A percentile compares a stretch with the other conserved stretches of the same genome.
Conservation (phyloP, 2,888 invertebrate species). For the Rhimphoctona megacephalus region DNA sequence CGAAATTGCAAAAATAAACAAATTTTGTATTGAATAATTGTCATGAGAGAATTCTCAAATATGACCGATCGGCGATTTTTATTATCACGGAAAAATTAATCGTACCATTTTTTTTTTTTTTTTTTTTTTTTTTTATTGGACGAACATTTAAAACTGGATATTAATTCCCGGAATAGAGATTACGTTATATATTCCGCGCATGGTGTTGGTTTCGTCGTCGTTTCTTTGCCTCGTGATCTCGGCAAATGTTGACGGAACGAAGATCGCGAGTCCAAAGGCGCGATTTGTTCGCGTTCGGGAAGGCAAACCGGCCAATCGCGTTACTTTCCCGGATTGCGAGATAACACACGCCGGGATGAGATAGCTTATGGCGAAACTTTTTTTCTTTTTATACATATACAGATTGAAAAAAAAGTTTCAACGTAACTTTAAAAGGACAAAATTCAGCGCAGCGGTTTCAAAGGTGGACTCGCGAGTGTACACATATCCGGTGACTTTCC, state of each 20-base stretch:
- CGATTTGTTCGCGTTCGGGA: constrained; percentile 61
- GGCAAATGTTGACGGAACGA: constrained; percentile 67
- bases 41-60: no score
- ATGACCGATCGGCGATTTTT: background rate
- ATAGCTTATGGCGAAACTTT: constrained; percentile 8
- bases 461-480: constrained; percentile 9
- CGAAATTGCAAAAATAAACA: background rate
- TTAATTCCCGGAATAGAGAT: constrained; percentile 50
- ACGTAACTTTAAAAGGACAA: constrained; percentile 58
- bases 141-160: constrained; percentile 3
- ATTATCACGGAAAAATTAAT: background rate
- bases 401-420: constrained; percentile 10
- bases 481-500: constrained; percentile 67
- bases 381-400: background rate
- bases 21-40: background rate
- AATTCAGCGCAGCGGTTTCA: constrained; percentile 28
- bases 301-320: constrained; percentile 66
- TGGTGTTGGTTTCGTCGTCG: background rate
- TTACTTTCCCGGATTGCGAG: constrained; percentile 66
- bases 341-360: constrained; percentile 25
- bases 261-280: constrained; percentile 35
- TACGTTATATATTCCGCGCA: constrained; percentile 34
- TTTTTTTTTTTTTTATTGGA: background rate
- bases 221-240: constrained; percentile 19
- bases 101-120: background rate